Conservation (phyloP, 2,113 vertebrate genomes). For the Mesoclemmys tuberculata region DNA sequence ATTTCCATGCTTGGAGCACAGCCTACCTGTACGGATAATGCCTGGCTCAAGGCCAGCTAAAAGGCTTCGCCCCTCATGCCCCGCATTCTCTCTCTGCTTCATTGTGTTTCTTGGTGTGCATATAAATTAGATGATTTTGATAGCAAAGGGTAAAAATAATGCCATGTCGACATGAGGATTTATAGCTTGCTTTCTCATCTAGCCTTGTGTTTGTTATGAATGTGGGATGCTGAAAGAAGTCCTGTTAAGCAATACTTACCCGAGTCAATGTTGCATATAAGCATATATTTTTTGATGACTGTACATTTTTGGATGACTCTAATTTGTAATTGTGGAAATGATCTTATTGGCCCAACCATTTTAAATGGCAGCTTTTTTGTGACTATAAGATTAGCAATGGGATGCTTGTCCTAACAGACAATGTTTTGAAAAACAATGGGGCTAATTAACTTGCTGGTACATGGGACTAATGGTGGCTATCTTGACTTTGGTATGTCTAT, state of each 20-base stretch:
- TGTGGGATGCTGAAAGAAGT: background rate
- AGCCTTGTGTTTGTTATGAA: background rate
- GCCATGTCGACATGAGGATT: background rate
- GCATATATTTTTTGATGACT: background rate
- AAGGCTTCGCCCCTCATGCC: background rate
- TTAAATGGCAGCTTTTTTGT: background rate
- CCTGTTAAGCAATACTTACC: background rate
- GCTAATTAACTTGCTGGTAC: background rate
- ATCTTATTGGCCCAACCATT: background rate
- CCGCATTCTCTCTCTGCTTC: background rate
- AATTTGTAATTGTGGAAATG: background rate
- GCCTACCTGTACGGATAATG: slow-evolving; percentile 17
- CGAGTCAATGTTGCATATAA: background rate
- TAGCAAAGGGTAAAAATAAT: slow-evolving; percentile 26
- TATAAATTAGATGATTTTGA: slow-evolving; percentile 26
- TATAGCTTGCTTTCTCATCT: background rate
- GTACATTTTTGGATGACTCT: background rate
- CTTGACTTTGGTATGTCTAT: background rate
- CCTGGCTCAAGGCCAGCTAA: slow-evolving; percentile 10
- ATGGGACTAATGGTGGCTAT: background rate
- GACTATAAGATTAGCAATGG: background rate
- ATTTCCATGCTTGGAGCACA: slow-evolving; percentile 48
- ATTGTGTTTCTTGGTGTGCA: slow-evolving; percentile 17
- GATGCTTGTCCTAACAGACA: background rate
- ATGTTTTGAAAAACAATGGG: background rate